phyloP scores from a whole-genome alignment of 2,888 invertebrate species.

The Drosophila cognata region DNA sequence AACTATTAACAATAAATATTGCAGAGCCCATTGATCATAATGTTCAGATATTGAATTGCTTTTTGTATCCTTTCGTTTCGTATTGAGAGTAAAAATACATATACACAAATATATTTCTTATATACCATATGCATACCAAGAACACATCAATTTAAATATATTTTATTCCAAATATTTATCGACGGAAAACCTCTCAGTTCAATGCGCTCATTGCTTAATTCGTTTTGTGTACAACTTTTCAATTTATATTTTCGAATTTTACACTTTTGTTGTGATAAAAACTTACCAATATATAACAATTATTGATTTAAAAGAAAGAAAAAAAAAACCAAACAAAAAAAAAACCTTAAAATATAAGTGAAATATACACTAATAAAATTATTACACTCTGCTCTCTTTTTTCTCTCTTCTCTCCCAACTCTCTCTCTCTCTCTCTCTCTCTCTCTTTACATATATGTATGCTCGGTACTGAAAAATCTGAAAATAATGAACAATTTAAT shows the following conservation, averaged over 20 bases:
- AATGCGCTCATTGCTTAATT: conserved; percentile 62
- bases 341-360: conserved; percentile 3
- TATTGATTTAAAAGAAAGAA: conserved; percentile 13
- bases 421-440: conserved; percentile 13
- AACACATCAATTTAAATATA: conserved; percentile 26
- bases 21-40: conserved; percentile 24
- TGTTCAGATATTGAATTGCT: conserved; percentile 19
- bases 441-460: conserved; percentile 28
- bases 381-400: conserved; percentile 61
- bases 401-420: conserved; percentile 52
- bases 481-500: conserved; percentile 8
- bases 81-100: conserved; percentile 16
- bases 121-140: conserved; percentile 21
- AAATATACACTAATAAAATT: conserved; percentile 67
- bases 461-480: conserved; percentile 9
- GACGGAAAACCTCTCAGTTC: conserved; percentile 39
- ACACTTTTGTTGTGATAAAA: conserved; percentile 26
- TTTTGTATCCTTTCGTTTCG: conserved; percentile 27
- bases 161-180: conserved; percentile 22
- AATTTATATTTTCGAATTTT: conserved; percentile 9
- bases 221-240: conserved; percentile 16
- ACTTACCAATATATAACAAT: conserved; percentile 37
- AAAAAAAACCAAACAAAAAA: conserved; percentile 1
- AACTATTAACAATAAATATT: conserved; percentile 13
- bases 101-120: conserved; percentile 14